phyloP scores from a whole-genome alignment of 2,888 invertebrate species.

The Sepiola atlantica region DNA sequence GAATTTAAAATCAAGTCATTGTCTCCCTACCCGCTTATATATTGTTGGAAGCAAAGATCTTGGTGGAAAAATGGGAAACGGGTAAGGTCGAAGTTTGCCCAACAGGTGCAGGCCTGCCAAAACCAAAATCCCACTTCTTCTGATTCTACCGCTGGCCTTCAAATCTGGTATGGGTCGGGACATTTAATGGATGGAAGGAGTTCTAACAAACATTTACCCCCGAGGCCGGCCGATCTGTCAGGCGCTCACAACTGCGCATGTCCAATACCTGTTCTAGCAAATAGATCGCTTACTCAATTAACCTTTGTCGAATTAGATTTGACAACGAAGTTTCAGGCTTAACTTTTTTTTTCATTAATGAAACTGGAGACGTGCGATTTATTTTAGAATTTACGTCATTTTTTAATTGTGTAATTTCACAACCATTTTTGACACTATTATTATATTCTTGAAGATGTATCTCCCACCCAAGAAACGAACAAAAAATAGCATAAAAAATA shows the following conservation, averaged over 20 bases:
- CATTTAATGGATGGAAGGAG: neutral
- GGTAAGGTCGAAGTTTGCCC: neutral
- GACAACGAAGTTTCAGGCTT: neutral
- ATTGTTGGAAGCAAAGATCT: neutral
- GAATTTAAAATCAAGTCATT: neutral
- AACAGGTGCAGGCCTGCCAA: constrained; percentile 32
- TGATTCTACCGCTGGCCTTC: neutral
- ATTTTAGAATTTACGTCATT: neutral
- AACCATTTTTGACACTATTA: neutral
- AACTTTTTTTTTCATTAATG: neutral
- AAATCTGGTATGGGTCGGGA: neutral
- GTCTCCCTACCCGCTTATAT: neutral
- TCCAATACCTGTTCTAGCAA: neutral
- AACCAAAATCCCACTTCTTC: neutral
- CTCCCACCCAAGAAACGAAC: too few relatives aligned
- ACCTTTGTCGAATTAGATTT: constrained; percentile 1
- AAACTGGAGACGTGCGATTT: neutral
- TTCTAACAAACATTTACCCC: neutral
- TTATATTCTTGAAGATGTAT: neutral
- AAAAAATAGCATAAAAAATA: neutral
- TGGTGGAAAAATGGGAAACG: neutral
- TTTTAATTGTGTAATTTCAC: neutral
- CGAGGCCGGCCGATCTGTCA: constrained; percentile 3
- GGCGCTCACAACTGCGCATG: neutral
- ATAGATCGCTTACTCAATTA: neutral